phyloP scores from a whole-genome alignment of 92 coral and sea anemone genomes.

The Porites evermanni region DNA sequence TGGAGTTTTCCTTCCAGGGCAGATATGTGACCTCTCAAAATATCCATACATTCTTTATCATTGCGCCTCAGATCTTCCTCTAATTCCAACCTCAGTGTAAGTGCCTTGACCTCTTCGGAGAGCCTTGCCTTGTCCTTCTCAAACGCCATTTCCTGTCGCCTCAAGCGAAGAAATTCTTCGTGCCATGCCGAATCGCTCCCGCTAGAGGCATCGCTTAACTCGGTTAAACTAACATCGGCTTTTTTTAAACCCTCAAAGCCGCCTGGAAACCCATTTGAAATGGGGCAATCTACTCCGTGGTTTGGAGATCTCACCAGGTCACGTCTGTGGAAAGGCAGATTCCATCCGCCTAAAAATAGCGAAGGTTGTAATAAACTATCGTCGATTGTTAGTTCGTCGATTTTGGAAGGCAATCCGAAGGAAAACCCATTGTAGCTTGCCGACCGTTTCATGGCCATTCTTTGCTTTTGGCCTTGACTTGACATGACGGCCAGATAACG shows the following conservation, averaged over 20 bases:
- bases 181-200: constrained; percentile 50
- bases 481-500: constrained; percentile 12
- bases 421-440: constrained; percentile 48
- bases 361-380: constrained; percentile 7
- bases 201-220: constrained; percentile 44
- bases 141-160: constrained; percentile 45
- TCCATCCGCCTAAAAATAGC: constrained; percentile 29
- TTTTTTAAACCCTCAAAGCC: constrained; percentile 15
- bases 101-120: constrained; percentile 75
- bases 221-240: constrained; percentile 36
- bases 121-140: constrained; percentile 58
- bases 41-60: constrained; percentile 84
- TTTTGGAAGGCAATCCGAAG: constrained; percentile 13
- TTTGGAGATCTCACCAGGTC: constrained; percentile 48
- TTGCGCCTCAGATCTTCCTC: constrained; percentile 80
- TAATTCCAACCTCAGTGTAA: constrained; percentile 64
- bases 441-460: constrained; percentile 39
- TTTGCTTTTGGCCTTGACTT: constrained; percentile 21
- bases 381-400: constrained; percentile 33
- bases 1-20: constrained; percentile 74
- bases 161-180: constrained; percentile 38
- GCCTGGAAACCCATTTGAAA: constrained; percentile 26
- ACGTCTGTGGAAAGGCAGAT: background rate
- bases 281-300: constrained; percentile 26
- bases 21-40: constrained; percentile 72